Conservation (phyloP, 2,797 vertebrate genomes). For the Tangara arthus region DNA sequence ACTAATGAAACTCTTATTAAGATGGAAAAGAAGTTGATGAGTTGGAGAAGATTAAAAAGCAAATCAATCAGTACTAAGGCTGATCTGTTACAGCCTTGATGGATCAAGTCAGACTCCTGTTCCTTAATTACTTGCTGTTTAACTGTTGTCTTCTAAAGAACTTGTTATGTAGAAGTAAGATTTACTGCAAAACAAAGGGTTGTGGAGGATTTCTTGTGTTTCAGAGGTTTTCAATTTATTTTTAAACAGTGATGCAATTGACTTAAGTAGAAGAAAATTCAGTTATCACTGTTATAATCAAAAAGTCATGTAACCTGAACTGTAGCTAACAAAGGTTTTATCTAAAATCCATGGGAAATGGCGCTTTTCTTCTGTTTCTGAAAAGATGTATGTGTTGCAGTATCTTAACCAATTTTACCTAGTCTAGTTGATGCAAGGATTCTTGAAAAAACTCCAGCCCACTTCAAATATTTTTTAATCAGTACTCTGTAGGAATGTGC, state of each 20-base stretch:
- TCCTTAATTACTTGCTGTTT: slow-evolving; percentile 26
- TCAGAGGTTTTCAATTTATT: background rate
- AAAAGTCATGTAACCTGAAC: background rate
- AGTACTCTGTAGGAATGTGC: no score
- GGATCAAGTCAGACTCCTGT: background rate
- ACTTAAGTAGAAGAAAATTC: background rate
- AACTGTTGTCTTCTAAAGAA: background rate
- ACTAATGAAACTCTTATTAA: slow-evolving; percentile 38
- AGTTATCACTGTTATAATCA: background rate
- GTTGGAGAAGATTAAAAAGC: slow-evolving; percentile 39
- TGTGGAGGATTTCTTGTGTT: background rate
- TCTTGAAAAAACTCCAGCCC: background rate
- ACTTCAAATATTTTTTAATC: background rate
- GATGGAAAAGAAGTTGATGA: slow-evolving; percentile 32
- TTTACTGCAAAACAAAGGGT: background rate
- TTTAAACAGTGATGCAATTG: background rate
- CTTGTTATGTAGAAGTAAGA: background rate
- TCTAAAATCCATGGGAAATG: background rate
- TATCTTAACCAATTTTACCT: background rate
- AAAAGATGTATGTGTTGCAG: background rate
- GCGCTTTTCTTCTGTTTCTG: background rate
- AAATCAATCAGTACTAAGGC: slow-evolving; percentile 16
- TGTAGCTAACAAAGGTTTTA: background rate
- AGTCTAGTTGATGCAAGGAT: background rate
- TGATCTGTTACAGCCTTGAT: background rate